Evolutionary conservation across 2,888 invertebrate genomes (phyloP).

Genomic region (Liposcelis brunnea): DNA sequence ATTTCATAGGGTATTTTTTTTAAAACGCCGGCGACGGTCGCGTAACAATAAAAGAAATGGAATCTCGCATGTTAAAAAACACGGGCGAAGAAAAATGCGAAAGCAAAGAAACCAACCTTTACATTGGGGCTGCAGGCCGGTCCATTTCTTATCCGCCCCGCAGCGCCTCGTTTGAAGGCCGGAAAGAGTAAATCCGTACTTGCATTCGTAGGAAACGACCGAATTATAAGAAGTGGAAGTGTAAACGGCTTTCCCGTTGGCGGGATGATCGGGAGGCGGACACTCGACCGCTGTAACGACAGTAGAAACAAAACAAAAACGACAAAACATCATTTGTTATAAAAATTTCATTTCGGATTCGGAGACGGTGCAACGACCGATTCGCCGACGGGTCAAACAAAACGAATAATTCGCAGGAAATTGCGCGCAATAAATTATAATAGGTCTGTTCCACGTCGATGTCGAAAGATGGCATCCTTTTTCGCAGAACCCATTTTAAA

Average conservation of each 20-base stretch:
- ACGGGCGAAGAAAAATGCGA: neutral
- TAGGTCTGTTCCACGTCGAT: no score
- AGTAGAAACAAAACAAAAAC: constrained; percentile 16
- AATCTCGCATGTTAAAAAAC: neutral
- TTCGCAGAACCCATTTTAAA: no score
- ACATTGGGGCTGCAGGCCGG: constrained; percentile 77
- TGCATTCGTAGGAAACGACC: constrained; percentile 88
- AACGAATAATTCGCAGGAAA: no score
- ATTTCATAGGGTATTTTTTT: neutral
- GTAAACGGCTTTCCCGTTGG: constrained; percentile 83
- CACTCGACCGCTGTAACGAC: constrained; percentile 85
- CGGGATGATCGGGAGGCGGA: constrained; percentile 76
- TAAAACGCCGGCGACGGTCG: neutral
- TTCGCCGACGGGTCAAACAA: no score
- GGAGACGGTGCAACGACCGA: no score
- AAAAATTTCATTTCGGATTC: no score
- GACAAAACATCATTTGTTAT: constrained; percentile 5
- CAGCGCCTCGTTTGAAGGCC: constrained; percentile 84
- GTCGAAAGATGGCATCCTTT: no score
- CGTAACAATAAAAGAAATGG: neutral
- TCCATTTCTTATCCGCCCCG: constrained; percentile 84
- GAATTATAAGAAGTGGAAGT: constrained; percentile 89
- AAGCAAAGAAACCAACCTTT: constrained; percentile 45
- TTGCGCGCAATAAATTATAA: no score
- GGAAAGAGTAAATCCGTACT: constrained; percentile 78